Evolutionary conservation across 1,140 invertebrate genomes (phyloP).

Genomic region (Chlorops oryzae): DNA sequence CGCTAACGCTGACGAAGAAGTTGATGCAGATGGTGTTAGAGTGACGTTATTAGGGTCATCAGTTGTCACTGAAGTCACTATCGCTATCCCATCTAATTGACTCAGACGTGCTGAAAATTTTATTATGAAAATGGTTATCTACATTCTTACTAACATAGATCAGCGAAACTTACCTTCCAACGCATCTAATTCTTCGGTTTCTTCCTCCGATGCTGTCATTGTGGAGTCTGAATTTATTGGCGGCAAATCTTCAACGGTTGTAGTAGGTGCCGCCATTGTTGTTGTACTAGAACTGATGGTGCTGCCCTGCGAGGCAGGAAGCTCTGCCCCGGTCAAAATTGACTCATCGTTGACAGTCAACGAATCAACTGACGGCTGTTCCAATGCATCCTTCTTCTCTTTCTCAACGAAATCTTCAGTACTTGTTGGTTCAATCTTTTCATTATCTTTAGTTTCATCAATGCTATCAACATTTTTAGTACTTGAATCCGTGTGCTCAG

Average conservation of each 20-base stretch:
- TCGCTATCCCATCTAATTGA: slow-evolving; percentile 34
- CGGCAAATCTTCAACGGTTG: slow-evolving; percentile 14
- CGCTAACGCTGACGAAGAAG: too few species aligned
- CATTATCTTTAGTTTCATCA: too few species aligned
- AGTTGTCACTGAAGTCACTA: slow-evolving; percentile 12
- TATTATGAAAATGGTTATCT: slow-evolving; percentile 8
- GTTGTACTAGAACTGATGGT: too few species aligned
- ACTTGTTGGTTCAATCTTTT: too few species aligned
- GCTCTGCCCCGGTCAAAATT: not conserved
- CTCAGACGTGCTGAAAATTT: slow-evolving; percentile 34
- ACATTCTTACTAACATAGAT: not conserved
- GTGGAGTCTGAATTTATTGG: slow-evolving; percentile 18
- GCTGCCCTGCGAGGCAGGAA: slow-evolving; percentile 3
- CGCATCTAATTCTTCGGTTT: slow-evolving; percentile 30
- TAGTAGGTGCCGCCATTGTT: too few species aligned
- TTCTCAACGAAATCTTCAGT: too few species aligned
- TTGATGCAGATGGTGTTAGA: too few species aligned
- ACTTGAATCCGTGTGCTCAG: slow-evolving; percentile 1
- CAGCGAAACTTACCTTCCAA: slow-evolving; percentile 28
- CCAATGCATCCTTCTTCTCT: too few species aligned
- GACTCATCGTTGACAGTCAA: too few species aligned
- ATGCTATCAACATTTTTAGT: too few species aligned
- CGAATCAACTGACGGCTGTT: too few species aligned
- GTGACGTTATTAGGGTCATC: too few species aligned
- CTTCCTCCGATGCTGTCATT: slow-evolving; percentile 24